Conservation (phyloP, 2,888 invertebrate species). For the Ctenicera cuprea region DNA sequence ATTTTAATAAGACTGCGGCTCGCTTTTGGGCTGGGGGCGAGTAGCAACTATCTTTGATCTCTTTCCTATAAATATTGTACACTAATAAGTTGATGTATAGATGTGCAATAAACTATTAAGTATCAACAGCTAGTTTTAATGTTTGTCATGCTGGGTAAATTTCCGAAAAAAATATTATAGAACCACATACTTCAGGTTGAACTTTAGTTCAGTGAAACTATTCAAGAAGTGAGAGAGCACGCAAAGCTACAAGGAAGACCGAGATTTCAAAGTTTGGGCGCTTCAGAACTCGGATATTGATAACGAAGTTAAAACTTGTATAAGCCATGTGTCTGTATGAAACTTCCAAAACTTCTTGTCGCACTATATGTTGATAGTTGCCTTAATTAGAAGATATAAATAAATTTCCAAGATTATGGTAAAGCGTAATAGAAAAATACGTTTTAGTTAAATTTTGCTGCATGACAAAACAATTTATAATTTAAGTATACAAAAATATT, state of each 20-base stretch:
- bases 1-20: conserved; percentile 55
- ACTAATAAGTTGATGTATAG: conserved; percentile 59
- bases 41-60: conserved; percentile 57
- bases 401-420: too few species aligned
- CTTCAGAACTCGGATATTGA: neutral
- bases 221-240: too few species aligned
- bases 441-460: too few species aligned
- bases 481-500: too few species aligned
- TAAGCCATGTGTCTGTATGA: neutral
- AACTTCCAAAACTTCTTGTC: neutral
- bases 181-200: too few species aligned
- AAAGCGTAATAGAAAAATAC: too few species aligned
- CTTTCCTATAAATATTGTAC: conserved; percentile 55
- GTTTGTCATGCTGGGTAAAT: too few species aligned
- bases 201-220: too few species aligned
- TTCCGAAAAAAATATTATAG: too few species aligned
- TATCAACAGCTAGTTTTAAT: conserved; percentile 23
- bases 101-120: conserved; percentile 63
- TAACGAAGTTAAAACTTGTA: conserved; percentile 12
- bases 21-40: conserved; percentile 64
- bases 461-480: too few species aligned
- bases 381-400: neutral
- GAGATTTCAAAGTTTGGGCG: neutral
- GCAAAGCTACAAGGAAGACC: too few species aligned
- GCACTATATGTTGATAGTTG: neutral